Evolutionary conservation across 2,888 invertebrate genomes (phyloP).

Genomic region (Octodonta nipae): DNA sequence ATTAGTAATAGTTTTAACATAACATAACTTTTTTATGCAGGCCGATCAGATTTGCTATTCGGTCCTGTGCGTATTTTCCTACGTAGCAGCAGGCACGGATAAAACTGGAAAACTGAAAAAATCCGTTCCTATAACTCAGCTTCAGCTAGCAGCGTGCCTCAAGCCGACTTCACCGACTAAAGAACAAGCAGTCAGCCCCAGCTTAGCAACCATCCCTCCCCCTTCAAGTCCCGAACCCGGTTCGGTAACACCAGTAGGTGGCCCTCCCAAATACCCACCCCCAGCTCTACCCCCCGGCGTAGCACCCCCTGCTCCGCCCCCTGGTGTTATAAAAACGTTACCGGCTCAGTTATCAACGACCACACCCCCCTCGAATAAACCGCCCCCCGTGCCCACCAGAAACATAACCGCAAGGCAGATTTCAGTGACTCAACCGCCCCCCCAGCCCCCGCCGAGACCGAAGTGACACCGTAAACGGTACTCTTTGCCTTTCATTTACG

Average conservation of each 20-base stretch:
- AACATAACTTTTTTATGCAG: conserved; percentile 46
- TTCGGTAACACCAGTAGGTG: conserved; percentile 30
- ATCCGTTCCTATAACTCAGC: conserved; percentile 8
- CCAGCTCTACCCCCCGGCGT: conserved; percentile 30
- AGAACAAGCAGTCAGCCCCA: conserved; percentile 9
- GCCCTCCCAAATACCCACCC: conserved; percentile 33
- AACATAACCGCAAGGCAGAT: conserved; percentile 37
- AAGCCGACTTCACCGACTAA: conserved; percentile 9
- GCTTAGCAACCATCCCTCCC: conserved; percentile 12
- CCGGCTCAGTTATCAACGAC: conserved; percentile 27
- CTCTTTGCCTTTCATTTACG: conserved; percentile 32
- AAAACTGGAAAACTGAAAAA: conserved; percentile 36
- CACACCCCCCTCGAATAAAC: conserved; percentile 21
- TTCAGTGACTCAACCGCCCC: conserved; percentile 33
- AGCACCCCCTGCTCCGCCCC: conserved; percentile 32
- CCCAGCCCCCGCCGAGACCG: conserved; percentile 33
- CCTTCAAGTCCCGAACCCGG: conserved; percentile 22
- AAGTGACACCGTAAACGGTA: conserved; percentile 33
- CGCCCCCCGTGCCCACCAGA: conserved; percentile 45
- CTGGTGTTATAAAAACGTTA: conserved; percentile 21
- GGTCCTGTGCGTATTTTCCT: conserved; percentile 96
- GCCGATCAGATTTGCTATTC: conserved; percentile 99
- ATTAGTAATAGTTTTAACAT: no score
- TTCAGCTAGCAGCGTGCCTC: conserved; percentile 11
- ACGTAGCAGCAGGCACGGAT: conserved; percentile 85